A percentile compares a stretch with the other conserved stretches of the same genome.
Conservation (phyloP, 2,113 vertebrate genomes). For the Tichodroma muraria region DNA sequence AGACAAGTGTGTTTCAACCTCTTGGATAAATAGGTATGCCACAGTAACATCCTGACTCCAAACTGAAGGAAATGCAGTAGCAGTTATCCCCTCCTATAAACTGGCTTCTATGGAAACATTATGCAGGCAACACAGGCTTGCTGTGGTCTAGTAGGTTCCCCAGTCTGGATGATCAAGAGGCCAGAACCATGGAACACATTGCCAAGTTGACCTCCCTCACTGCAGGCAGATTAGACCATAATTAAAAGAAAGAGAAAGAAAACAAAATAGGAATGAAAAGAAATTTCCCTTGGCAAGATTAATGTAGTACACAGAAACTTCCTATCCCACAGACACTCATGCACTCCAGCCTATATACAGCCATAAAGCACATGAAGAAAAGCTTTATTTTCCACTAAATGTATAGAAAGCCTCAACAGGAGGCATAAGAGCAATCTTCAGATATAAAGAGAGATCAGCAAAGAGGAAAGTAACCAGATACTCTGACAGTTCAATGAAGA, state of each 20-base stretch:
- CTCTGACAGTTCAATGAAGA: background rate
- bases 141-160: background rate
- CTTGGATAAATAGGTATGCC: background rate
- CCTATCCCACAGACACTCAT: background rate
- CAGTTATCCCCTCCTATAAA: slow-evolving; percentile 14
- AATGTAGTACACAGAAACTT: background rate
- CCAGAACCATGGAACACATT: background rate
- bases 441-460: background rate
- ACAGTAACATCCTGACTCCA: slow-evolving; percentile 5
- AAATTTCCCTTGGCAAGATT: background rate
- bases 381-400: background rate
- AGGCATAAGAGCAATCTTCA: background rate
- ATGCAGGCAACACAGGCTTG: background rate
- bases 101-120: background rate
- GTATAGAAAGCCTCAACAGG: background rate
- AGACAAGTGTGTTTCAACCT: background rate
- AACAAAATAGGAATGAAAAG: background rate
- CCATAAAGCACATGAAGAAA: background rate
- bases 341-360: background rate
- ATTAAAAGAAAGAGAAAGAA: background rate
- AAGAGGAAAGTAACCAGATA: background rate
- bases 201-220: background rate
- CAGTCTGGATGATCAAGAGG: background rate
- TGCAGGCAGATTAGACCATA: background rate
- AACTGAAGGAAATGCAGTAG: background rate